These are phyloP conservation scores for Trichoplax adhaerens DNA, from an alignment of 37 sponge, comb jelly and placozoan species.

Conservation along the genomic window DNA sequence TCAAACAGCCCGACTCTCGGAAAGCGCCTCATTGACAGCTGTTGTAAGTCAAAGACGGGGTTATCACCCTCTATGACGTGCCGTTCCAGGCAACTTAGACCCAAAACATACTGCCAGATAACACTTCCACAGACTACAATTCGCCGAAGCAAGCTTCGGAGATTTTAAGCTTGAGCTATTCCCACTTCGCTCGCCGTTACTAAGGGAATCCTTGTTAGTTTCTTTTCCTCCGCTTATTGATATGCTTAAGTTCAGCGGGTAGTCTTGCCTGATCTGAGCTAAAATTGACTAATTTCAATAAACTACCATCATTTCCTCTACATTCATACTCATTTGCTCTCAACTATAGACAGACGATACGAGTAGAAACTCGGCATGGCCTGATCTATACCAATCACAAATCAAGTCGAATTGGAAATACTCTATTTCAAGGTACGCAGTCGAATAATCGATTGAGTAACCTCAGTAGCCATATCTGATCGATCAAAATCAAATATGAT, in stretches of 20 bases:
- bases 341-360: too few species aligned
- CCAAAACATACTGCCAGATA: neutral
- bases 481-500: neutral
- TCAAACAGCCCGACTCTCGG: slow-evolving; percentile 72
- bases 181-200: slow-evolving; percentile 79
- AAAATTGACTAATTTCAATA: too few species aligned
- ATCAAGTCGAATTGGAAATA: too few species aligned
- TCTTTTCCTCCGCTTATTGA: slow-evolving; percentile 83
- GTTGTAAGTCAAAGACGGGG: slow-evolving; percentile 28
- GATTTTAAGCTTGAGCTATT: slow-evolving; percentile 63
- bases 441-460: too few species aligned
- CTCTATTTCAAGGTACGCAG: too few species aligned
- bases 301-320: too few species aligned
- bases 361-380: too few species aligned
- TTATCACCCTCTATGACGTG: slow-evolving; percentile 56
- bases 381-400: too few species aligned
- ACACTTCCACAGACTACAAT: slow-evolving; percentile 29
- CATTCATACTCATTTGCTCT: too few species aligned
- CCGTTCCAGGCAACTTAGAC: slow-evolving; percentile 52
- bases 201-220: slow-evolving; percentile 83
- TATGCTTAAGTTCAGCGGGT: slow-evolving; percentile 88
- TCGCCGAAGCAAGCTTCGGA: slow-evolving; percentile 31
- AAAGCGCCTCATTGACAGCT: slow-evolving; percentile 10
- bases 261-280: slow-evolving; percentile 55
- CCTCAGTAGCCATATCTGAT: too few species aligned